Percentiles rank a stretch among this genome's conserved stretches.
Conservation (phyloP, 1,140 invertebrate genomes). For the Gonioctena quinquepunctata region DNA sequence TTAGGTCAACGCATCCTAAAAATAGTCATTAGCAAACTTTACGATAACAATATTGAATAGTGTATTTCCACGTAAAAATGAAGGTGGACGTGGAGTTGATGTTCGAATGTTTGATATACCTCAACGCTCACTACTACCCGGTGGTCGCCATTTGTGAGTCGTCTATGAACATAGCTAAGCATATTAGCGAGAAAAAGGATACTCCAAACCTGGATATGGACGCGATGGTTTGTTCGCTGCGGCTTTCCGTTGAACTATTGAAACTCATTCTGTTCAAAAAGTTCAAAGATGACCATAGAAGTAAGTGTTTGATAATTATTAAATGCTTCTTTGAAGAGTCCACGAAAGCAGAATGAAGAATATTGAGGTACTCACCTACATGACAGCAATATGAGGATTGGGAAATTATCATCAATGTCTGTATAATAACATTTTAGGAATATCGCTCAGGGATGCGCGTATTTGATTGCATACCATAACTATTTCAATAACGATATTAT, state of each 20-base stretch:
- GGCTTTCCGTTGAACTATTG: slow-evolving; percentile 33
- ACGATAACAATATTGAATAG: background rate
- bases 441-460: no score
- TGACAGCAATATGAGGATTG: no score
- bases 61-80: slow-evolving; percentile 20
- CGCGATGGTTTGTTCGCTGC: slow-evolving; percentile 36
- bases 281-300: slow-evolving; percentile 36
- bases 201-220: slow-evolving; percentile 39
- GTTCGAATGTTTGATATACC: slow-evolving; percentile 45
- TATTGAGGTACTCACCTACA: no score
- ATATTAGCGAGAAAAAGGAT: slow-evolving; percentile 26
- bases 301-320: no score
- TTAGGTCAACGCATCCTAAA: background rate
- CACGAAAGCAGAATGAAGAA: no score
- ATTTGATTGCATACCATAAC: no score
- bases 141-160: slow-evolving; percentile 38
- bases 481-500: no score
- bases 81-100: slow-evolving; percentile 43
- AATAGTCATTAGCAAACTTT: background rate
- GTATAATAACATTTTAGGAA: no score
- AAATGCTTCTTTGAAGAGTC: no score
- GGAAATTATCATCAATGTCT: no score
- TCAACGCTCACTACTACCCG: slow-evolving; percentile 43
- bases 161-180: slow-evolving; percentile 38
- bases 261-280: slow-evolving; percentile 40